Evolutionary conservation across 2,888 invertebrate species (phyloP), one percentile per base, ranked within the genome.

Genomic region (Invenusta paracnida): DNA sequence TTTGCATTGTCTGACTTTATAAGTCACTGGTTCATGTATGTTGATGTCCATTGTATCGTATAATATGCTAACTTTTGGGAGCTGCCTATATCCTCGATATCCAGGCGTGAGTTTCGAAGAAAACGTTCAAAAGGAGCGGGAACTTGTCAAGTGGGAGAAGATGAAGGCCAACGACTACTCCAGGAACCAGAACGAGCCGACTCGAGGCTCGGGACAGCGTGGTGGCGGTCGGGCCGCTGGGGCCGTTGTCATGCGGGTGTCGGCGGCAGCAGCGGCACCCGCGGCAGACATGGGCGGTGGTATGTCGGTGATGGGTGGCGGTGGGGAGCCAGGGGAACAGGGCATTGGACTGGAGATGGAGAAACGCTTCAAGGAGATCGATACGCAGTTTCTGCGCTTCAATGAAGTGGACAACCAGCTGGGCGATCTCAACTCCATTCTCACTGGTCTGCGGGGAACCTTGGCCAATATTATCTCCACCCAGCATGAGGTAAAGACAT

Each of bases 111-210:
- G 86, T 11, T 86, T 73, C 29, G 86, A 88, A n/a, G 82, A 86
- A 13, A 87, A 88, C 29, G 88, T 88, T 83, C 89, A 89, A 48
- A 88, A 90, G 86, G 86, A 86, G 73, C 86, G 86, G 5, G 86
- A 86, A 82, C 85, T 91, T 83, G 88, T 90, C 0, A 89, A 91
- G 85, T 91, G 91, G 91, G 91, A 91, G 87, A 89, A 90, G 87
- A 88, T 90, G 84, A 90, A 90, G 82, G 90, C 90, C 1, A 91
- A 90, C 83, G 89, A 89, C 2, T 91, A 89, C 86, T 87, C 89
- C 67, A 88, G 89, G 29, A 88, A 89, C n/a, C 73, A 25, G 17
- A 67, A 84, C 29, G 86, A 86, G 73, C 79, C 84, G 0, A 30
- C 67, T 5, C 25, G 66, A 29, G 87, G 87, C 73, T 66, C 83